Evolutionary conservation across 2,888 invertebrate species (phyloP).

Genomic region (Osmoderma eremita): DNA sequence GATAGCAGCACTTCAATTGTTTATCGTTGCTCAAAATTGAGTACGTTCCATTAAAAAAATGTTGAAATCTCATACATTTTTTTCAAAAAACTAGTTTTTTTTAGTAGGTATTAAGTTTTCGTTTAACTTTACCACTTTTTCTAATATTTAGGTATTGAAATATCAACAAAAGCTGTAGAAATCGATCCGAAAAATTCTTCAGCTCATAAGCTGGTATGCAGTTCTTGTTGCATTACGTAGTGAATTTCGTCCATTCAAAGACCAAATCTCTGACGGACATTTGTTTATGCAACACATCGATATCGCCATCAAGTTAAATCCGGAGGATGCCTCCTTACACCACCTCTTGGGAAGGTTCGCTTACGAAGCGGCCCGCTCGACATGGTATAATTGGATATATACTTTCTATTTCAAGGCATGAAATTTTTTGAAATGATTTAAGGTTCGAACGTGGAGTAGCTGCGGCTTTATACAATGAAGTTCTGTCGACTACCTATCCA

Average conservation of each 20-base stretch:
- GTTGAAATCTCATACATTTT: too few species aligned
- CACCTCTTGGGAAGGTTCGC: slow-evolving; percentile 78
- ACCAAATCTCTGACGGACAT: slow-evolving; percentile 73
- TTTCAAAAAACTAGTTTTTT: slow-evolving; percentile 13
- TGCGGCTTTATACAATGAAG: slow-evolving; percentile 70
- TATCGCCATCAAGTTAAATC: slow-evolving; percentile 70
- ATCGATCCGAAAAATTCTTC: slow-evolving; percentile 66
- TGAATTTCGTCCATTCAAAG: slow-evolving; percentile 70
- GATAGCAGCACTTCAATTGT: too few species aligned
- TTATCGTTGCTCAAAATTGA: too few species aligned
- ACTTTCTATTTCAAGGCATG: too few species aligned
- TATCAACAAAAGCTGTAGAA: slow-evolving; percentile 68
- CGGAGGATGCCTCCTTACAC: slow-evolving; percentile 71
- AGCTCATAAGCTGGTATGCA: slow-evolving; percentile 80
- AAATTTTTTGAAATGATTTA: slow-evolving; percentile 10
- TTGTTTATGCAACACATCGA: slow-evolving; percentile 76
- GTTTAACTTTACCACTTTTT: too few species aligned
- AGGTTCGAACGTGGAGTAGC: slow-evolving; percentile 77
- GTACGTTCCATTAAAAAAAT: too few species aligned
- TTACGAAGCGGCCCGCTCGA: slow-evolving; percentile 67
- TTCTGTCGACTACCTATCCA: slow-evolving; percentile 69
- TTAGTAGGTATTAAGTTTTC: not conserved
- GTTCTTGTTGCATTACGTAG: slow-evolving; percentile 72
- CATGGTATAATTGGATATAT: too few species aligned
- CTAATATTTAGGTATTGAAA: slow-evolving; percentile 65